A percentile compares a stretch with the other conserved stretches of the same genome.
These are phyloP conservation scores for Aromia moschata DNA, from an alignment of 2,888 invertebrate genomes.

Conservation along the genomic window DNA sequence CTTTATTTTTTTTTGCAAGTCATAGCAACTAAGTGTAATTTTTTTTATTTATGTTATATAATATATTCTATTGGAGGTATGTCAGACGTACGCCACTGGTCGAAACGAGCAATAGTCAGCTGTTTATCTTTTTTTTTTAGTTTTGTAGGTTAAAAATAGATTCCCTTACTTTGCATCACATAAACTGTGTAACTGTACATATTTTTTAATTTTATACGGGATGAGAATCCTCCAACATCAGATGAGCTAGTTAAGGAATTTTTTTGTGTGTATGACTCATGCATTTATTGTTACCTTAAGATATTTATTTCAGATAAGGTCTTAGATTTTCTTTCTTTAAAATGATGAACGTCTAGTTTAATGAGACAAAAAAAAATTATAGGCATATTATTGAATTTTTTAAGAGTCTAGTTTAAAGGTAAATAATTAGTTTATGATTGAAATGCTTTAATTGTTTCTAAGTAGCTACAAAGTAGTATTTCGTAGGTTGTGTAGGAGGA, in stretches of 20 bases:
- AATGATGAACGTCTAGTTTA: constrained; percentile 10
- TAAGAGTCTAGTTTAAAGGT: constrained; percentile 29
- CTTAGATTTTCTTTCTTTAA: constrained; percentile 28
- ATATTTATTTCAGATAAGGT: constrained; percentile 51
- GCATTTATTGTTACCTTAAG: constrained; percentile 58
- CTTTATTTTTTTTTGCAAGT: constrained; percentile 45
- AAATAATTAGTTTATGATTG: constrained; percentile 35
- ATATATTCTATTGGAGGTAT: constrained; percentile 41
- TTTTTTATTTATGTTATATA: constrained; percentile 42
- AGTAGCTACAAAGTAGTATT: constrained; percentile 53
- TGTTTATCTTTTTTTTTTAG: constrained; percentile 35
- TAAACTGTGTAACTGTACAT: constrained; percentile 37
- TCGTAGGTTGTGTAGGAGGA: constrained; percentile 35
- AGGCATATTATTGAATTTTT: constrained; percentile 37
- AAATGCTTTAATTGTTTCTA: constrained; percentile 52
- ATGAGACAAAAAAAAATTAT: constrained; percentile 18
- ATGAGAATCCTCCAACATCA: constrained; percentile 14
- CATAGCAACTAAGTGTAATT: constrained; percentile 43
- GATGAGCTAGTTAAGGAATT: constrained; percentile 13
- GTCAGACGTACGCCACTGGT: constrained; percentile 31
- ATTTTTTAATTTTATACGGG: constrained; percentile 31
- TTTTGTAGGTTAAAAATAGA: constrained; percentile 20
- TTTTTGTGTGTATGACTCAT: constrained; percentile 38
- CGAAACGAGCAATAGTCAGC: constrained; percentile 39
- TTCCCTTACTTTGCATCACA: constrained; percentile 29